Conservation (phyloP, 2,888 invertebrate genomes). For the Xiphydria camelus region DNA sequence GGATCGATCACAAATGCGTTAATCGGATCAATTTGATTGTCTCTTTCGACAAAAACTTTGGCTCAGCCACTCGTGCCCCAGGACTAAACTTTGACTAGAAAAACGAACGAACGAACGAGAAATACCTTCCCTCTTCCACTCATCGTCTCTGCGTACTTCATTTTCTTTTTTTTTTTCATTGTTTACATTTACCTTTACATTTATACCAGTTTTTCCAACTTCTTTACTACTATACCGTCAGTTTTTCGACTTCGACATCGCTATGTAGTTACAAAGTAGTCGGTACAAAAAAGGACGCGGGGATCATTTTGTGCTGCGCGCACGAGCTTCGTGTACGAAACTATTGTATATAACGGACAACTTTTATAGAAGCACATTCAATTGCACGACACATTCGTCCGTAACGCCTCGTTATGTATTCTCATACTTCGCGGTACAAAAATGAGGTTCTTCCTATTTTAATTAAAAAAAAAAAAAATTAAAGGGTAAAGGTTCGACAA, state of each 20-base stretch:
- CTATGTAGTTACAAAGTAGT: not conserved
- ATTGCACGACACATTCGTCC: no score
- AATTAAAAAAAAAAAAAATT: no score
- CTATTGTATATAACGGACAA: no score
- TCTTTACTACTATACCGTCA: constrained; percentile 2
- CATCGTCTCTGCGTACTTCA: not conserved
- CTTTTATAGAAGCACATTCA: no score
- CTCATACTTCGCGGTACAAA: no score
- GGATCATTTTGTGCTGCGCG: no score
- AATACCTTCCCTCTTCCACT: constrained; percentile 6
- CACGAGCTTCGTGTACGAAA: no score
- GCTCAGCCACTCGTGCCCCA: constrained; percentile 21
- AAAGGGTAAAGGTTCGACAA: no score
- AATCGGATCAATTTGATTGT: constrained; percentile 36
- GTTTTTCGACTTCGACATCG: constrained; percentile 10
- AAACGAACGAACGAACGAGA: constrained; percentile 28
- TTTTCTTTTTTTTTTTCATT: constrained; percentile 14
- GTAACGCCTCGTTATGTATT: no score
- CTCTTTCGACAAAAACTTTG: constrained; percentile 27
- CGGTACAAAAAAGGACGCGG: constrained; percentile 14
- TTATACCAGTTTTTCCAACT: constrained; percentile 7
- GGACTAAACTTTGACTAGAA: constrained; percentile 44
- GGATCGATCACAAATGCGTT: no score
- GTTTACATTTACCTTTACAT: constrained; percentile 1
- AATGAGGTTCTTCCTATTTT: no score